phyloP scores from a whole-genome alignment of 2,113 vertebrate genomes.

The Myocastor coypus region DNA sequence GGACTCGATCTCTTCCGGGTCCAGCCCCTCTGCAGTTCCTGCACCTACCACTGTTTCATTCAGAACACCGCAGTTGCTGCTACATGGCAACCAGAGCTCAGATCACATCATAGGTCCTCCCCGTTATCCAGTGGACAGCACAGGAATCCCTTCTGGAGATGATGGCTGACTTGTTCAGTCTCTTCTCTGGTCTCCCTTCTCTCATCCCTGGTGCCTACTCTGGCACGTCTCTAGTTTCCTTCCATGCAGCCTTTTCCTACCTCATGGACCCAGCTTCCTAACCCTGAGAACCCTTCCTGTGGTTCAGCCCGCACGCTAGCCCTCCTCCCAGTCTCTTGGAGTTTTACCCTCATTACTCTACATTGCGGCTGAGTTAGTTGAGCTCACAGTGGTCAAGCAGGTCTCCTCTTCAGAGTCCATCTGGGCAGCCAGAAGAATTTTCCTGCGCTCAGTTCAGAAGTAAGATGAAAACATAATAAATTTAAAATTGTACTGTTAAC shows the following conservation, averaged over 20 bases:
- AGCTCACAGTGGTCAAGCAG: accelerated
- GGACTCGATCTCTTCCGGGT: background rate
- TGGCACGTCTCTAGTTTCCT: background rate
- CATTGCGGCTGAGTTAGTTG: background rate
- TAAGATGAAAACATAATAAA: background rate
- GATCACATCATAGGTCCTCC: background rate
- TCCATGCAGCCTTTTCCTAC: too few relatives aligned
- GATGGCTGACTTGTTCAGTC: background rate
- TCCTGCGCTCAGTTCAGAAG: background rate
- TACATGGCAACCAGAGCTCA: background rate
- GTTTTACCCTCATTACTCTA: background rate
- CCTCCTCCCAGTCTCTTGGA: background rate
- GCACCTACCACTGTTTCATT: background rate
- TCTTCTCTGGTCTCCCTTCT: background rate
- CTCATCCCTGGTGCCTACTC: accelerated
- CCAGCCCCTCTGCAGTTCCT: background rate
- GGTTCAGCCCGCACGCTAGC: background rate
- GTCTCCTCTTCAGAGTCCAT: background rate
- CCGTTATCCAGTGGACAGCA: background rate
- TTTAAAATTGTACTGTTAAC: background rate
- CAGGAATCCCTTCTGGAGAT: background rate
- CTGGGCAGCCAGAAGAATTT: background rate
- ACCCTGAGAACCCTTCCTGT: background rate
- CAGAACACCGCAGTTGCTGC: background rate
- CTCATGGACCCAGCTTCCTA: background rate